Conservation (phyloP, 2,888 invertebrate species). For the Tachina fera region DNA sequence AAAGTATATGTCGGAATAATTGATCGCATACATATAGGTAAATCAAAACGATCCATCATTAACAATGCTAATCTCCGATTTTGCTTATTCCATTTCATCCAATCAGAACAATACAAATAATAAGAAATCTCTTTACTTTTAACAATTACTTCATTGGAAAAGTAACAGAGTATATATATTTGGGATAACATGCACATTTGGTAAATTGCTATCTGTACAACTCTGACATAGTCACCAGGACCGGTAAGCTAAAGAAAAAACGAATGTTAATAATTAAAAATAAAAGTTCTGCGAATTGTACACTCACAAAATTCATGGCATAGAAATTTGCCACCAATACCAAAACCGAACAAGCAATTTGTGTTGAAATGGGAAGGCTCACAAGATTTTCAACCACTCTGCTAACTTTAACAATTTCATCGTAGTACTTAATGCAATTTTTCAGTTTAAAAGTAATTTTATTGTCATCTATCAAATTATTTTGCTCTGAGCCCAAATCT, state of each 20-base stretch:
- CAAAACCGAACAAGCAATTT: constrained; percentile 77
- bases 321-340: constrained; percentile 79
- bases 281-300: not conserved
- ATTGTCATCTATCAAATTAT: constrained; percentile 2
- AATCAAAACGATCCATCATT: constrained; percentile 73
- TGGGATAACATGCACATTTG: constrained; percentile 77
- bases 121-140: constrained; percentile 62
- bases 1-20: constrained; percentile 76
- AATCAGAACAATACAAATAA: constrained; percentile 72
- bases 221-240: constrained; percentile 69
- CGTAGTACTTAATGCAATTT: constrained; percentile 74
- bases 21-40: constrained; percentile 74
- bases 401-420: constrained; percentile 71
- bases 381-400: constrained; percentile 74
- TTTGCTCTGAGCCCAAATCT: constrained; percentile 67
- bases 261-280: not conserved
- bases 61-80: constrained; percentile 74
- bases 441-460: constrained; percentile 73
- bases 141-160: constrained; percentile 75
- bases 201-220: constrained; percentile 75
- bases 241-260: constrained; percentile 55
- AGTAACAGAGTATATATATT: constrained; percentile 77
- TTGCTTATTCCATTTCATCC: constrained; percentile 72
- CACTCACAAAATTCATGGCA: constrained; percentile 76
- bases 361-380: constrained; percentile 76